phyloP scores from a whole-genome alignment of 64 coral and sea anemone species.

The Platygyra sinensis region DNA sequence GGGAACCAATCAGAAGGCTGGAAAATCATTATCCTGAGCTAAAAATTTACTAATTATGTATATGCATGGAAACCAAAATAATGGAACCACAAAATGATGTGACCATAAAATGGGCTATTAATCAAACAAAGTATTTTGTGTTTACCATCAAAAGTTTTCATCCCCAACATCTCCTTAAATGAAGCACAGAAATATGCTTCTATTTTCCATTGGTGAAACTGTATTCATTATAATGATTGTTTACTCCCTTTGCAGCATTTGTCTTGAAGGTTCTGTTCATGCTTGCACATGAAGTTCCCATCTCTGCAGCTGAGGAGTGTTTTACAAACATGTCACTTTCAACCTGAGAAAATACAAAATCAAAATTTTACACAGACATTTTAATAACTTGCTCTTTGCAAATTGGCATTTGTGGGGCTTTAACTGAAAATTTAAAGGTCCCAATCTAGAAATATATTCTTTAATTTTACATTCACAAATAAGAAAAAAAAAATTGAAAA shows the following conservation, averaged over 20 bases:
- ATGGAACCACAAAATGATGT: neutral
- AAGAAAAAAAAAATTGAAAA: too few relatives aligned
- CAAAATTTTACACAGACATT: neutral
- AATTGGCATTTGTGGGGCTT: too few relatives aligned
- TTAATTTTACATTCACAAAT: too few relatives aligned
- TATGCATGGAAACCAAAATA: too few relatives aligned
- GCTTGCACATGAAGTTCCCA: constrained; percentile 37
- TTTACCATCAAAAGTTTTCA: constrained; percentile 46
- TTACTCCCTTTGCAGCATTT: constrained; percentile 13
- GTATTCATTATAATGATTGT: constrained; percentile 27
- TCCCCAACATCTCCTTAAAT: constrained; percentile 45
- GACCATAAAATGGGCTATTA: neutral
- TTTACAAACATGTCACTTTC: constrained; percentile 13
- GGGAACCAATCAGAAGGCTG: too few relatives aligned
- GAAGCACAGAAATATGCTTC: constrained; percentile 32
- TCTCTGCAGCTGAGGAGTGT: constrained; percentile 22
- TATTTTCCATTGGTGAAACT: constrained; percentile 19
- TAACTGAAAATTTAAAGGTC: too few relatives aligned
- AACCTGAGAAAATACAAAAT: neutral
- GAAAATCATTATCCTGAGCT: too few relatives aligned
- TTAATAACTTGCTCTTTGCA: too few relatives aligned
- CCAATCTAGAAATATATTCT: too few relatives aligned
- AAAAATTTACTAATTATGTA: too few relatives aligned
- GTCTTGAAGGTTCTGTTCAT: constrained; percentile 44
- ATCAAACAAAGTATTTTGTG: neutral